phyloP scores from a whole-genome alignment of 2,888 invertebrate species.

The Pseudococcus jackbeardsleyi region DNA sequence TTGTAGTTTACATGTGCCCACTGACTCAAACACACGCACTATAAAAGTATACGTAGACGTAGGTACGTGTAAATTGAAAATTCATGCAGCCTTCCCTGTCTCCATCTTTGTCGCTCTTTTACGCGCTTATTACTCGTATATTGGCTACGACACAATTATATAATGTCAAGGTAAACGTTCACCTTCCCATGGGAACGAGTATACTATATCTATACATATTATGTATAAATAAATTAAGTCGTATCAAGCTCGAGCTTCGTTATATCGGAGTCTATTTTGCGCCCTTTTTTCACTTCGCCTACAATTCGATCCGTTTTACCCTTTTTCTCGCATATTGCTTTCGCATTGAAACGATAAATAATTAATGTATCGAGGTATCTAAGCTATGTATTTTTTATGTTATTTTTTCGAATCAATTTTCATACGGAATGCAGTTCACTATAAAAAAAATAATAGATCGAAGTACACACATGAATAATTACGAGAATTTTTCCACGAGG shows the following conservation, averaged over 20 bases:
- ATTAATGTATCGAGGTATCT: not conserved
- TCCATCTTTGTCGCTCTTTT: slow-evolving; percentile 10
- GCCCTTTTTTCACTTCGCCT: not conserved
- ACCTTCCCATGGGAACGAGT: slow-evolving; percentile 30
- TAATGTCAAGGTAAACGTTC: slow-evolving; percentile 37
- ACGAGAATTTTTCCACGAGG: no score
- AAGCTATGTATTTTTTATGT: not conserved
- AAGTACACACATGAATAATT: not conserved
- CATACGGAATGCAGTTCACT: not conserved
- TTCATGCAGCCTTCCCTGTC: slow-evolving; percentile 10
- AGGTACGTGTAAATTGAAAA: not conserved
- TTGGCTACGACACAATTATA: slow-evolving; percentile 29
- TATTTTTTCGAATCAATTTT: not conserved
- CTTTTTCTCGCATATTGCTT: not conserved
- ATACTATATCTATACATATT: slow-evolving; percentile 3
- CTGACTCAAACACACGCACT: not conserved
- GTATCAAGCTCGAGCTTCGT: not conserved
- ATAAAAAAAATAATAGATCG: not conserved
- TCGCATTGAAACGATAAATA: not conserved
- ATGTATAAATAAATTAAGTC: not conserved
- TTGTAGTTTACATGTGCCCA: not conserved
- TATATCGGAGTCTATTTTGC: not conserved
- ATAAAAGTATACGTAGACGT: not conserved
- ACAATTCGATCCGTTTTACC: not conserved
- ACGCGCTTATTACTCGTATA: slow-evolving; percentile 10